Evolutionary conservation across 2,797 vertebrate genomes (phyloP), one percentile per base, ranked within the genome.

Genomic region (Hephaestus fuliginosus): DNA sequence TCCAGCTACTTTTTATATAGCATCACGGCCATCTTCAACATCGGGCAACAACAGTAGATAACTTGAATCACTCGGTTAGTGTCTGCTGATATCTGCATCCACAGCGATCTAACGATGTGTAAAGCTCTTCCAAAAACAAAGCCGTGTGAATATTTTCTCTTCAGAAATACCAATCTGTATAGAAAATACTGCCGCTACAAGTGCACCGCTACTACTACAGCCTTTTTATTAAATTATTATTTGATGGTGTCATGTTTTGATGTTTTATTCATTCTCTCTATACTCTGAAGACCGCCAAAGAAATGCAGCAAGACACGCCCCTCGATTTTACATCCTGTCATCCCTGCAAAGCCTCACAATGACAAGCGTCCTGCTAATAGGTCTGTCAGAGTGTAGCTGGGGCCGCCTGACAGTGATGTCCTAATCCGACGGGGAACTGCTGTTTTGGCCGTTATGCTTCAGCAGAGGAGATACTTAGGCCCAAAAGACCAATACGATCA

Each of bases 371-470:
- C 80, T 52, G 70, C 84, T 91, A 92, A 94, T 92, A 85, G 87
- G 75, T 88, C 83, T 82, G 74, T 92, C 86, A 81, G 80, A 85
- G 74, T 62, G 75, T 57, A 78, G 75, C 84, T 5, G 77, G 55
- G 78, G 57, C 75, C 74, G 63, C 57, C 85, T 89, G 88, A 92
- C 89, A 91, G 83, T 88, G 81, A 90, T 81, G 78, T 85, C 78
- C 83, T 89, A 92, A 93, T 92, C 89, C 58, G 83, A 91, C 70
- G 80, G 87, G 70, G 85, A 91, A 66, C 83, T 81, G 78, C 88
- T 89, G 87, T 88, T 90, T 89, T 79, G 78, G 86, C 79, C 66
- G 84, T 79, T 86, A 89, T 87, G 92, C 90, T 88, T 87, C 92
- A 90, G 86, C 86, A 78, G 87, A 87, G 76, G 84, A 82, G 75